Conservation (phyloP, 2,888 invertebrate species). For the Iphiclides podalirius region DNA sequence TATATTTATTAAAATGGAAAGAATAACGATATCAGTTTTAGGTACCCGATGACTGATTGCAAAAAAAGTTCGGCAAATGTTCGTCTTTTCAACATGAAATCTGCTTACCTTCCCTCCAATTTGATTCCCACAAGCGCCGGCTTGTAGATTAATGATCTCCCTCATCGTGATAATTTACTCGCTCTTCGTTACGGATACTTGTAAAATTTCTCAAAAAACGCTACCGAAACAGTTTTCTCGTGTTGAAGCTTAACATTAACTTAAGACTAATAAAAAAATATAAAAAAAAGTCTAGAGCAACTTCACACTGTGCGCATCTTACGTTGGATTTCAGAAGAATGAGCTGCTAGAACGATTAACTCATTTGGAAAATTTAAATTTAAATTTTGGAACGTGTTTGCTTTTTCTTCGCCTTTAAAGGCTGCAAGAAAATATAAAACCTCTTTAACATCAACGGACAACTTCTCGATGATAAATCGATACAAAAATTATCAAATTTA, state of each 20-base stretch:
- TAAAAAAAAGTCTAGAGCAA: constrained; percentile 43
- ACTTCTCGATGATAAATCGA: too few relatives aligned
- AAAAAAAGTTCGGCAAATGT: too few relatives aligned
- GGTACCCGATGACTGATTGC: too few relatives aligned
- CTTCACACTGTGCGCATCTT: constrained; percentile 61
- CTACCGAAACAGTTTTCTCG: constrained; percentile 44
- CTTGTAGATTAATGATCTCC: constrained; percentile 89
- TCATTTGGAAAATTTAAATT: constrained; percentile 22
- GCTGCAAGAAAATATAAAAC: not conserved
- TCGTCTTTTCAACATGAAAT: too few relatives aligned
- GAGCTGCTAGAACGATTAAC: constrained; percentile 12
- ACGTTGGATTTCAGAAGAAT: constrained; percentile 55
- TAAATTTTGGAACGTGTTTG: constrained; percentile 23
- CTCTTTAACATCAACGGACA: not conserved
- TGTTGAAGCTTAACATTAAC: constrained; percentile 69
- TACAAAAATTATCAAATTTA: too few relatives aligned
- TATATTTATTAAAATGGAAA: too few relatives aligned
- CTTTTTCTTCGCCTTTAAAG: not conserved
- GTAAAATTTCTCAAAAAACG: constrained; percentile 55
- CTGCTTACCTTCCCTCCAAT: constrained; percentile 77
- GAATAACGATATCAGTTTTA: too few relatives aligned
- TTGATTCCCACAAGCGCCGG: constrained; percentile 85
- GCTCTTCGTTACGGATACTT: constrained; percentile 43
- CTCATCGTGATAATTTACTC: constrained; percentile 81
- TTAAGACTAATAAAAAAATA: constrained; percentile 65